Conservation (phyloP, 2,797 vertebrate species). For the Parambassis ranga region DNA sequence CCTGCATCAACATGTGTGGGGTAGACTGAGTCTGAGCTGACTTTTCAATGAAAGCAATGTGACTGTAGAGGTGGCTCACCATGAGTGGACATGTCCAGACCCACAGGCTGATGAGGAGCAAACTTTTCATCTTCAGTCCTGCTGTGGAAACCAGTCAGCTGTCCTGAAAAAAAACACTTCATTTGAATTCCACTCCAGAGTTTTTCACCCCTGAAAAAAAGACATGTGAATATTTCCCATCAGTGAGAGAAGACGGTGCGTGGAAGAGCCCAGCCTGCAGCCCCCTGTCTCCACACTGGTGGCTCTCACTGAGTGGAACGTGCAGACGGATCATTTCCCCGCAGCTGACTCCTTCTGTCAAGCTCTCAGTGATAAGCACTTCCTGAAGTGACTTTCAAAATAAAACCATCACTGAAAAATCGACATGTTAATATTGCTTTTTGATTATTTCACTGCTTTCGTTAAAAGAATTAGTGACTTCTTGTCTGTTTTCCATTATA, state of each 20-base stretch:
- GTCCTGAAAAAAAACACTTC: neutral
- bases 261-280: neutral
- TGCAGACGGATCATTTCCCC: neutral
- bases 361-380: accelerated
- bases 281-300: neutral
- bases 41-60: too few relatives aligned
- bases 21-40: too few relatives aligned
- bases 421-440: too few relatives aligned
- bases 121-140: constrained; percentile 53
- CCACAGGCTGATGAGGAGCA: constrained; percentile 33
- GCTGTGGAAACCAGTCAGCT: neutral
- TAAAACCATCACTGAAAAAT: too few relatives aligned
- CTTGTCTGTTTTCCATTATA: too few relatives aligned
- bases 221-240: neutral
- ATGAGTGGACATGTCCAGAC: constrained; percentile 27
- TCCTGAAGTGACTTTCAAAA: constrained; percentile 26
- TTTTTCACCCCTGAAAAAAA: neutral
- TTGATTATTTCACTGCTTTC: too few relatives aligned
- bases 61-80: too few relatives aligned
- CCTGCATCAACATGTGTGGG: too few relatives aligned
- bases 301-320: constrained; percentile 10
- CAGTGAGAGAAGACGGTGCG: neutral
- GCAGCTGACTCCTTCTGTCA: neutral
- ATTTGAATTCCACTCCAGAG: constrained; percentile 19
- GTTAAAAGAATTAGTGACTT: too few relatives aligned